These are phyloP conservation scores for Heterodera carotae DNA, from an alignment of 1,140 invertebrate genomes.

Conservation along the genomic window DNA sequence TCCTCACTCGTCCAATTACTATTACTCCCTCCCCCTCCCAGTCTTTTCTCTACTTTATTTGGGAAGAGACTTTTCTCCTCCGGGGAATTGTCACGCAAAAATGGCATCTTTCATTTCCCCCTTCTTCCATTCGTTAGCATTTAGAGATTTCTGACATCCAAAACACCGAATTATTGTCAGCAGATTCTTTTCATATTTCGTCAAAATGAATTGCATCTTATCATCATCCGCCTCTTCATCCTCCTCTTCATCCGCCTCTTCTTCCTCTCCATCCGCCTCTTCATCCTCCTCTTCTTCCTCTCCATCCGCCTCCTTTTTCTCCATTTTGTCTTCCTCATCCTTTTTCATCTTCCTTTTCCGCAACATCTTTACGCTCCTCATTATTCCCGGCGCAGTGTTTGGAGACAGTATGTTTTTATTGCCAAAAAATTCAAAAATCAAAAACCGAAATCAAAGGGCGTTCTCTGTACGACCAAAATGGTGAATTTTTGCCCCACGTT, in stretches of 20 bases:
- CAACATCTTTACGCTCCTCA: background rate
- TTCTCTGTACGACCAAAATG: conserved; percentile 50
- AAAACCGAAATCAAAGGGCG: conserved; percentile 32
- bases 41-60: background rate
- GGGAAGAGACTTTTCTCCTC: background rate
- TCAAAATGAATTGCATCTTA: no score
- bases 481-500: conserved; percentile 63
- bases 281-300: background rate
- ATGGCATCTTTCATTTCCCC: background rate
- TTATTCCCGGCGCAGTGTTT: background rate
- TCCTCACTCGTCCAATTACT: background rate
- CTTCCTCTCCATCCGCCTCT: background rate
- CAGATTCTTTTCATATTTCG: background rate
- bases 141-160: no score
- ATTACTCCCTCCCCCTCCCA: background rate
- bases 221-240: no score
- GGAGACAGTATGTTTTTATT: background rate
- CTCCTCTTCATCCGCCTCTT: no score
- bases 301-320: no score
- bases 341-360: background rate
- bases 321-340: no score
- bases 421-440: background rate
- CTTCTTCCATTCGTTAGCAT: background rate
- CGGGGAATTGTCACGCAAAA: background rate
- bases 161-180: background rate